phyloP scores from a whole-genome alignment of 2,888 invertebrate genomes.

The Drosophila formosana region DNA sequence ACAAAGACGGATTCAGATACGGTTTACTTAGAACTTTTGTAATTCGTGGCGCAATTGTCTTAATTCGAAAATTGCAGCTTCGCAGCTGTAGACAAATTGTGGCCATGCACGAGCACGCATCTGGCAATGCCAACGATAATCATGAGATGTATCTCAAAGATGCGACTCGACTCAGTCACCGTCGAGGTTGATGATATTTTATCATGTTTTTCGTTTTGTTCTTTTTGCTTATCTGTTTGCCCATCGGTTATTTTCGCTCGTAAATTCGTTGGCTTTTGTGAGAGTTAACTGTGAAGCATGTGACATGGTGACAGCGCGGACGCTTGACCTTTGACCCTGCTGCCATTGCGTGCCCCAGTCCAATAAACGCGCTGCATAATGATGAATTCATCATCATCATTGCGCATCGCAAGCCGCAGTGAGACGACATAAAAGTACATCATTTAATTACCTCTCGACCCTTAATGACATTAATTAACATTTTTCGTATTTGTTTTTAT shows the following conservation, averaged over 20 bases:
- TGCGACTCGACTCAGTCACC: constrained; percentile 13
- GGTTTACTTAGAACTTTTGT: constrained; percentile 43
- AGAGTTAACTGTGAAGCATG: constrained; percentile 26
- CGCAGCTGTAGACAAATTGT: constrained; percentile 70
- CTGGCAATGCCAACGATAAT: constrained; percentile 68
- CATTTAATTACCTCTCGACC: constrained; percentile 19
- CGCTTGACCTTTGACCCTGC: constrained; percentile 71
- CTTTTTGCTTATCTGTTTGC: constrained; percentile 39
- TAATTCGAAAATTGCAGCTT: constrained; percentile 79
- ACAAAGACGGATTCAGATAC: constrained; percentile 16
- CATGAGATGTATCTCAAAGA: constrained; percentile 38
- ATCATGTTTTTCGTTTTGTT: neutral
- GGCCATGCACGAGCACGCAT: constrained; percentile 60
- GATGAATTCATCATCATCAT: constrained; percentile 16
- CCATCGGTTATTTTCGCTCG: constrained; percentile 29
- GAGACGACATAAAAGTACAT: constrained; percentile 15
- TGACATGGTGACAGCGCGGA: constrained; percentile 41
- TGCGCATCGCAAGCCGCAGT: constrained; percentile 21
- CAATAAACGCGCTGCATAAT: constrained; percentile 46
- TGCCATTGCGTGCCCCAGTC: constrained; percentile 57
- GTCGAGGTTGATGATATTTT: constrained; percentile 6
- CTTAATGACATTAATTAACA: constrained; percentile 31
- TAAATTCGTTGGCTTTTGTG: constrained; percentile 21
- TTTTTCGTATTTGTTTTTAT: constrained; percentile 26
- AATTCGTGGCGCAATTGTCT: constrained; percentile 76